Evolutionary conservation across 2,888 invertebrate species (phyloP), one percentile per base, ranked within the genome.

Genomic region (Rotaria magnacalcarata): DNA sequence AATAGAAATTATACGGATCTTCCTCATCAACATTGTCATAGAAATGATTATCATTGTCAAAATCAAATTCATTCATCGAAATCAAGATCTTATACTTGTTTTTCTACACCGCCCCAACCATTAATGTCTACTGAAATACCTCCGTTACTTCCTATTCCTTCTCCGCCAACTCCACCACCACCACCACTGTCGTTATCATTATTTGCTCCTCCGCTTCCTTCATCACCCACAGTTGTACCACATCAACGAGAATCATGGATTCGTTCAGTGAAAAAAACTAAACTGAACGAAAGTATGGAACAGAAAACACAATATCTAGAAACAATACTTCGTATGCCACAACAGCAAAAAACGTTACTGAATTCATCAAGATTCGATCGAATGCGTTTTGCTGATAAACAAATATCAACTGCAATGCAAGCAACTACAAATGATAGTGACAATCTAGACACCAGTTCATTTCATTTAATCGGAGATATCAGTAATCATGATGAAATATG

Each of bases 241-340:
- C 43, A 80, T 80, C 24, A 43, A 80, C 80, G 43, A n/a, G 47
- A 80, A 80, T 80, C 80, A 80, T 80, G 80, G 80, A 80, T 47
- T 10, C 43, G 47, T 24, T 80, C 80, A 24, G 80, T 80, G 24
- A 80, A 80, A 47, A 80, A 80, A 34, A 80, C 80, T 10, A 80
- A 80, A 47, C 10, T 47, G 2, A 80, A 80, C 24, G 80, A 80
- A 80, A n/a, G 80, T n/a, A 43, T n/a, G 5, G 80, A 80, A 80
- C 80, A 80, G 11, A 80, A 80, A 80, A 47, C 80, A 24, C 80
- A 80, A 80, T 80, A 80, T n/a, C 7, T 80, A 80, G 80, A 80
- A 47, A 80, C 80, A 21, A 80, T 80, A 34, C 47, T 80, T 47
- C 80, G 80, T 14, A 47, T 80, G 47, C 43, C 43, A n/a, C 80